These are phyloP conservation scores for Monodelphis domestica DNA, from an alignment of 2,797 vertebrate genomes.

Conservation along the genomic window DNA sequence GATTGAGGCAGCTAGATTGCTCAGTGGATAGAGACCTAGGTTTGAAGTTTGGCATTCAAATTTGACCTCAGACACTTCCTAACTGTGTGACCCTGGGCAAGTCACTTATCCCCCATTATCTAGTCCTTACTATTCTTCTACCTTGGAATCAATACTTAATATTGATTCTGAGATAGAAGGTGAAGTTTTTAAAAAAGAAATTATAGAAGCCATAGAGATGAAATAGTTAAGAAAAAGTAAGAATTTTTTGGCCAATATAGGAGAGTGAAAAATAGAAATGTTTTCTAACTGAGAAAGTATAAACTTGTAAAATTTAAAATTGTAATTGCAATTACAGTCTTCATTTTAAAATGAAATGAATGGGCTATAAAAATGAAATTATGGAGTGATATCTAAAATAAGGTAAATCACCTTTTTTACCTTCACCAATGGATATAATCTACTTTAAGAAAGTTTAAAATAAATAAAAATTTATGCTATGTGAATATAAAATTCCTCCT, in stretches of 20 bases:
- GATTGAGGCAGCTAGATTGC: too few species aligned
- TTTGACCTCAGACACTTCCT: too few species aligned
- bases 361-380: constrained; percentile 34
- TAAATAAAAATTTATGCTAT: not conserved
- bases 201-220: not conserved
- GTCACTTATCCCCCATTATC: too few species aligned
- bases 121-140: too few species aligned
- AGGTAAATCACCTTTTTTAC: constrained; percentile 13
- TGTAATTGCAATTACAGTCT: constrained; percentile 21
- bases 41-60: too few species aligned
- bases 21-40: too few species aligned
- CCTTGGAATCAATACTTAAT: too few species aligned
- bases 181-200: not conserved
- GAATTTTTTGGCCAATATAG: constrained; percentile 13
- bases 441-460: not conserved
- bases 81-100: too few species aligned
- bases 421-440: not conserved
- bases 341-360: too few species aligned
- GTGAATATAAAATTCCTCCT: not conserved
- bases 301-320: constrained; percentile 25
- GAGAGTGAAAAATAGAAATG: not conserved
- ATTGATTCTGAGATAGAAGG: too few species aligned
- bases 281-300: constrained; percentile 12
- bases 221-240: constrained; percentile 26
- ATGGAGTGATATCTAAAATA: not conserved